A percentile compares a stretch with the other conserved stretches of the same genome.
phyloP scores from a whole-genome alignment of 2,888 invertebrate species.

The Galerucella pusilla region DNA sequence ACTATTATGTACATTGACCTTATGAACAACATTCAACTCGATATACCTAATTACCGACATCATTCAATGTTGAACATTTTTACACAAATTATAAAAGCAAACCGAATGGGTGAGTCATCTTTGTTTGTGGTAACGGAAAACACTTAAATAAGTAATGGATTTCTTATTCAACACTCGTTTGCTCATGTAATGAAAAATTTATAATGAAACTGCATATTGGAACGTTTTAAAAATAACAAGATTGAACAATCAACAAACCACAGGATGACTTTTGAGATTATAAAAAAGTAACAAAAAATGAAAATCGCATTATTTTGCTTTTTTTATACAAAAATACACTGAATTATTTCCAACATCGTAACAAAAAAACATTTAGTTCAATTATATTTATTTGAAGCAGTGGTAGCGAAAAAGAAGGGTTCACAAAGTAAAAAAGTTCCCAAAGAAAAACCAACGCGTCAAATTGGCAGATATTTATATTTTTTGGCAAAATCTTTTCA shows the following conservation, averaged over 20 bases:
- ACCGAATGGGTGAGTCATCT: conserved; percentile 30
- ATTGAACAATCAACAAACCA: neutral
- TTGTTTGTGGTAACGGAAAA: conserved; percentile 30
- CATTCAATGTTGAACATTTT: neutral
- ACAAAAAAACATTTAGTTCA: too few species aligned
- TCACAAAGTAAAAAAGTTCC: too few species aligned
- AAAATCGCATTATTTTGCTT: too few species aligned
- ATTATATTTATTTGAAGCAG: too few species aligned
- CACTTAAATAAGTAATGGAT: neutral
- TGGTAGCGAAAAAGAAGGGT: too few species aligned
- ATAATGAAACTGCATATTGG: neutral
- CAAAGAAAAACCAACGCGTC: too few species aligned
- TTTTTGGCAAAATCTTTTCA: too few species aligned
- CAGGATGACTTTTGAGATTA: neutral
- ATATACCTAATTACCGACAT: conserved; percentile 7
- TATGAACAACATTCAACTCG: conserved; percentile 20
- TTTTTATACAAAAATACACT: too few species aligned
- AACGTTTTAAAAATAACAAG: neutral
- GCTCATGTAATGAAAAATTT: neutral
- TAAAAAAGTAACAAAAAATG: neutral
- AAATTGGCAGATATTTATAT: too few species aligned
- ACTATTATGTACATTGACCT: neutral
- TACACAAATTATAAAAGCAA: neutral
- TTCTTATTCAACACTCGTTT: conserved; percentile 11
- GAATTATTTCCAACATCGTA: too few species aligned